Base-by-base conservation (phyloP, 2,888 invertebrate genomes). In the Euplexia lucipara region DNA sequence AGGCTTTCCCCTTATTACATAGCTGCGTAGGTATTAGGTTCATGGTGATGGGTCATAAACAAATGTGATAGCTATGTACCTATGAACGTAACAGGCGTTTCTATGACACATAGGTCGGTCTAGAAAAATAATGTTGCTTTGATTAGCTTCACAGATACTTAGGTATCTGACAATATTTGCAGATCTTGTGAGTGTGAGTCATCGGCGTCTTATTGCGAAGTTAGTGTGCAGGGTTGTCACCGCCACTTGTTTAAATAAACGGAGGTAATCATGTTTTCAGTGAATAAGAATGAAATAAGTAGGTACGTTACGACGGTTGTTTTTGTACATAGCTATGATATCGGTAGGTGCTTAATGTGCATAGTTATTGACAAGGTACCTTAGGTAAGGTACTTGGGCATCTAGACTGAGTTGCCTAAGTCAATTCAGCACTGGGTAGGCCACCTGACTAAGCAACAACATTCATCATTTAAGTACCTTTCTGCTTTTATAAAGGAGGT, bases 201-300 rank as follows among this genome's bases (percentile, higher is more conserved):
- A 87, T 69, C 69, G 59, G 42, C 61, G 77, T 83, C 78, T 83
- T 79, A 81, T 81, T 81, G 81, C 81, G 81, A 81, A 79, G 80
- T 71, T 59, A 69, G 63, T 39, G 47, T 5, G 64, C 35, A 79
- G 81, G 82, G 82, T 56, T 79, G 79, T 54, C 75, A 37, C 65
- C 30, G 30, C 52, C 39, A 48, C 68, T 74, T 69, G 74, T 68
- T 41, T 18, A 35, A 68, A 73, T 18, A 66, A 26, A 62, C 62
- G 10, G 22, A 14, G 2, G 7, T 26, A n/a, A 34, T 30, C 26
- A 45, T 22, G 16, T 68, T 30, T 37, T 39, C 9, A 41, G 18
- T 63, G 18, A 64, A 37, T 39, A 65, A 72, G 41, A 67, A 48
- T 47, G 12, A 26, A n/a, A 12, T 37, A 57, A 1, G 4, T 32